phyloP scores from a whole-genome alignment of 2,888 invertebrate genomes.

The Diloba caeruleocephala region DNA sequence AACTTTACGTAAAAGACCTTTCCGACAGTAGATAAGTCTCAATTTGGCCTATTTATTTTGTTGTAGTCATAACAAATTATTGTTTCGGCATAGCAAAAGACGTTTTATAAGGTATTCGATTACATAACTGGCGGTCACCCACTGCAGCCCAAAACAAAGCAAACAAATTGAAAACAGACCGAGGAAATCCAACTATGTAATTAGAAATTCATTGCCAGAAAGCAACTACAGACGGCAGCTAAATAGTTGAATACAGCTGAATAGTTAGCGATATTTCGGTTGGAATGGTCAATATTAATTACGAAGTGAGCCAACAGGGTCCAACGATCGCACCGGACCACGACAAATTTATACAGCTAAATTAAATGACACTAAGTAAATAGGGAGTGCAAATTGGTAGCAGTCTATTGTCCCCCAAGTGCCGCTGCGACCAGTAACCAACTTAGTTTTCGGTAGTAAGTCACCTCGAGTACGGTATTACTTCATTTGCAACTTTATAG shows the following conservation, averaged over 20 bases:
- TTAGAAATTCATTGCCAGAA: slow-evolving; percentile 52
- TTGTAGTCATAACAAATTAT: slow-evolving; percentile 1
- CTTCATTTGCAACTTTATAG: slow-evolving; percentile 87
- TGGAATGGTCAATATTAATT: slow-evolving; percentile 78
- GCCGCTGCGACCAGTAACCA: slow-evolving; percentile 55
- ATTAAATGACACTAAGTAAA: slow-evolving; percentile 83
- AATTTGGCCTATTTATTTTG: no score
- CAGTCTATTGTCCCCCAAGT: slow-evolving; percentile 63
- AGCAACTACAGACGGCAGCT: slow-evolving; percentile 33
- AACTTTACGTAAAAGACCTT: no score
- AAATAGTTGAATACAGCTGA: slow-evolving; percentile 48
- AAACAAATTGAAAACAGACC: slow-evolving; percentile 34
- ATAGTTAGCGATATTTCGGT: slow-evolving; percentile 57
- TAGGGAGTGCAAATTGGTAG: slow-evolving; percentile 72
- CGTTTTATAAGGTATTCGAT: slow-evolving; percentile 21
- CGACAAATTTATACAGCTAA: slow-evolving; percentile 76
- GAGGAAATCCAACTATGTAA: slow-evolving; percentile 48
- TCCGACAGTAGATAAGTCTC: no score
- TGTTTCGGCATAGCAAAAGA: slow-evolving; percentile 9
- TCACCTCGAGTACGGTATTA: slow-evolving; percentile 76
- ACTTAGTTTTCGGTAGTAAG: slow-evolving; percentile 75
- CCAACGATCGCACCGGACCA: slow-evolving; percentile 40
- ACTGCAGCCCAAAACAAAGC: slow-evolving; percentile 32
- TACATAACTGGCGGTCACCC: slow-evolving; percentile 23
- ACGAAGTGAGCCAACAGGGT: slow-evolving; percentile 62